These are phyloP conservation scores for Bombus haemorrhoidalis DNA, from an alignment of 1,140 invertebrate genomes.

Conservation along the genomic window DNA sequence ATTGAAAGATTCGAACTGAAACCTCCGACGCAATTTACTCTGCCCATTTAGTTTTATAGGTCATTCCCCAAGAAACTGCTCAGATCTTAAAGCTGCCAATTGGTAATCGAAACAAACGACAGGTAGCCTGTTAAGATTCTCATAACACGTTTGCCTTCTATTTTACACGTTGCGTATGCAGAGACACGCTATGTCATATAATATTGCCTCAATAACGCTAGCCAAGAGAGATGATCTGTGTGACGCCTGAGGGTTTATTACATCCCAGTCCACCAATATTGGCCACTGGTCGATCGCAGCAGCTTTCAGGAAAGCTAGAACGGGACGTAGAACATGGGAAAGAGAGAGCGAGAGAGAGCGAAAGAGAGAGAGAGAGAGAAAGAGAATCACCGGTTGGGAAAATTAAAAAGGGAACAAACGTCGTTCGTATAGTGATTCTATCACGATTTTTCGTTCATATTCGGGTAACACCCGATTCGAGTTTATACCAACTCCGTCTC, in stretches of 20 bases:
- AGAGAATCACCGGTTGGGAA: background rate
- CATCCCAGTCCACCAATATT: constrained; percentile 65
- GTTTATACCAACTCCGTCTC: background rate
- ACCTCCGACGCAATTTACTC: too few relatives aligned
- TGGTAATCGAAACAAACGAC: background rate
- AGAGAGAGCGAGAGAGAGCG: background rate
- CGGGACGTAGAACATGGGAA: background rate
- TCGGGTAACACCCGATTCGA: background rate
- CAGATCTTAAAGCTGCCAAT: background rate
- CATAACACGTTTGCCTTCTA: constrained; percentile 47
- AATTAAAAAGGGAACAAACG: constrained; percentile 40
- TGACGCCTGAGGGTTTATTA: constrained; percentile 65
- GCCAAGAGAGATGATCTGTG: constrained; percentile 60
- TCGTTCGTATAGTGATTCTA: constrained; percentile 17
- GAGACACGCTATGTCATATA: constrained; percentile 59
- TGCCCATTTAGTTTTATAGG: too few relatives aligned
- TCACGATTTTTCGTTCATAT: constrained; percentile 22
- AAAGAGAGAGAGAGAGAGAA: background rate
- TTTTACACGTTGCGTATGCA: constrained; percentile 51
- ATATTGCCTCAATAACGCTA: constrained; percentile 63
- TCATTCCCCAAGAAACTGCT: too few relatives aligned
- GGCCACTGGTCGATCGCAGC: constrained; percentile 62
- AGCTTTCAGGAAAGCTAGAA: constrained; percentile 22
- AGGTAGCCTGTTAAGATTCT: constrained; percentile 27
- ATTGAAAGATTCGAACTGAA: too few relatives aligned